Evolutionary conservation across 2,888 invertebrate genomes (phyloP).

Genomic region (Nezara viridula): DNA sequence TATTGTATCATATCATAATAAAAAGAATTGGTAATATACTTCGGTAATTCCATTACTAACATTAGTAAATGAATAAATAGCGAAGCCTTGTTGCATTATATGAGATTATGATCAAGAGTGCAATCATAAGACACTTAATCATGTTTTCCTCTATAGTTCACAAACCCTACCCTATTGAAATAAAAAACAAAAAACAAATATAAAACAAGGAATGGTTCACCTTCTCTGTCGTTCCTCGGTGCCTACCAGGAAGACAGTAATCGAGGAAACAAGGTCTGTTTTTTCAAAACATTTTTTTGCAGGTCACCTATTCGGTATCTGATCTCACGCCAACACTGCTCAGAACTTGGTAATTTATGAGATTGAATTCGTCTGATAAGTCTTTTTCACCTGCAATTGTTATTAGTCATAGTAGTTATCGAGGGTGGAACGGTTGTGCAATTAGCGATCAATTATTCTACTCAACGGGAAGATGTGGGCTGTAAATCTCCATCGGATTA

Average conservation of each 20-base stretch:
- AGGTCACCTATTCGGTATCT: background rate
- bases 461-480: background rate
- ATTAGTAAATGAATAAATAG: too few relatives aligned
- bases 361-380: background rate
- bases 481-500: background rate
- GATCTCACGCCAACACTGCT: background rate
- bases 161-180: background rate
- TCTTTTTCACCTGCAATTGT: background rate
- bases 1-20: background rate
- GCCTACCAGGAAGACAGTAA: background rate
- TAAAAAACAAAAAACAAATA: background rate
- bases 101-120: too few relatives aligned
- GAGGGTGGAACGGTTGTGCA: background rate
- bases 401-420: slow-evolving; percentile 19
- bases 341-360: slow-evolving; percentile 8
- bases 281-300: background rate
- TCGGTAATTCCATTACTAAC: too few relatives aligned
- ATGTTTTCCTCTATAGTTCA: background rate
- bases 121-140: too few relatives aligned
- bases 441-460: background rate
- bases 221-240: background rate
- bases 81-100: too few relatives aligned
- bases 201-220: background rate
- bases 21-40: background rate
- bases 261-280: background rate